Base-by-base conservation (phyloP, 2,888 invertebrate species). In the Drosophila histrio region DNA sequence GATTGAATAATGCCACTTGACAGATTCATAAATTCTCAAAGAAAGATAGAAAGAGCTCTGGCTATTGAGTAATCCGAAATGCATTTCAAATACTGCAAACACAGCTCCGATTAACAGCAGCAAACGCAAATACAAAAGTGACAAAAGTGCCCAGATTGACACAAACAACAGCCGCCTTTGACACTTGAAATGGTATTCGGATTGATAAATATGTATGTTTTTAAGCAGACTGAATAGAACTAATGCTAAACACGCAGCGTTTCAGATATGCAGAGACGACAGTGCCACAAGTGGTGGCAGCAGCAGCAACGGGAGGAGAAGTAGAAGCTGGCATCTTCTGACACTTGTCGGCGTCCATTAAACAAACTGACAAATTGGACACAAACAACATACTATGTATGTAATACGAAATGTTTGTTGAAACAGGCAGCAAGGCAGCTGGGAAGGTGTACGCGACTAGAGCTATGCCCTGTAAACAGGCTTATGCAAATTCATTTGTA, bases 281-380 rank as follows among this genome's bases (percentile, higher is more conserved):
- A 36, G 19, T 44, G 49, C 15, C 69, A 19, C 47, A 32, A 44
- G 49, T 26, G 43, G 43, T 17, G 32, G 30, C 26, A 26, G 8
- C 26, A 30, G 4, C 15, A 34, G 13, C 9, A 13, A 19, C 17
- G 9, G 21, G 21, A 9, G 8, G 9, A 0, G 8, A 7, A 9
- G 39, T 9, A 3, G 54, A 0, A 34, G 22, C 7, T 62, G 57
- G n/a, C 72, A 60, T 38, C 44, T 60, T 50, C 64, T 67, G 73
- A 70, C 83, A 83, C 80, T 79, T 83, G 79, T 70, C 70, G 62
- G 58, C 54, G 84, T 79, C 80, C 73, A 69, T 83, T 72, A 59
- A 59, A 52, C 69, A 63, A 62, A 24, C 71, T 79, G 79, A 80
- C 83, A 79, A 79, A 83, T 83, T 83, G 80, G 28, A 52, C 24